Evolutionary conservation across 2,888 invertebrate genomes (phyloP).

Genomic region (Archaeoteleia sp.): DNA sequence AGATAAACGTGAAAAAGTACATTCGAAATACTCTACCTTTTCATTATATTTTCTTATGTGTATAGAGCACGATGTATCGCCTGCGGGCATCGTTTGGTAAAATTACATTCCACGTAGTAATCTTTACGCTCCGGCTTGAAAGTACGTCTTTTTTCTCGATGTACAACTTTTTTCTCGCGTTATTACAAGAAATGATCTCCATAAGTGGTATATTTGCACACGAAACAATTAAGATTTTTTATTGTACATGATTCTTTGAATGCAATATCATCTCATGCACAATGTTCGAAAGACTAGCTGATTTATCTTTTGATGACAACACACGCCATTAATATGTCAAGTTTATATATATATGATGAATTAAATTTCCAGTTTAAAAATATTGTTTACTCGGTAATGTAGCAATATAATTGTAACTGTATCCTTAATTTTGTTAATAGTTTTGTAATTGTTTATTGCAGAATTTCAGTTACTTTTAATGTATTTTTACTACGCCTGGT

Average conservation of each 20-base stretch:
- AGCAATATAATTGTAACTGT: no score
- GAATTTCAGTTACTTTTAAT: no score
- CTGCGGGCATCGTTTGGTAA: constrained; percentile 42
- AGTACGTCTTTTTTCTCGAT: no score
- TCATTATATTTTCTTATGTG: constrained; percentile 44
- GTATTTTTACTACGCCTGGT: no score
- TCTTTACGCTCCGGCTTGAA: constrained; percentile 31
- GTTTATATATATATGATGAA: no score
- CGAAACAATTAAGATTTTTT: constrained; percentile 21
- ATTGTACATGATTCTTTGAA: constrained; percentile 19
- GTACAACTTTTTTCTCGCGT: constrained; percentile 35
- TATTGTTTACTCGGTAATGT: no score
- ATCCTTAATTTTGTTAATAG: no score
- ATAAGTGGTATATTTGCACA: constrained; percentile 42
- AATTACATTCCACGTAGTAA: constrained; percentile 44
- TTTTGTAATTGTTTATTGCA: no score
- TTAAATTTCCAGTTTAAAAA: no score
- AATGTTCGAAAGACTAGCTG: constrained; percentile 1
- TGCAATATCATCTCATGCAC: constrained; percentile 17
- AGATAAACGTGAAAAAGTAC: constrained; percentile 1
- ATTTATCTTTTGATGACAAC: no score
- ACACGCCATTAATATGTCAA: no score
- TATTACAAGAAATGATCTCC: constrained; percentile 46
- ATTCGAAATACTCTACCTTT: constrained; percentile 25
- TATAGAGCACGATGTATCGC: constrained; percentile 40